A percentile compares a stretch with the other conserved stretches of the same genome.
Conservation (phyloP, 2,113 vertebrate genomes). For the Pogonocichla stellata region DNA sequence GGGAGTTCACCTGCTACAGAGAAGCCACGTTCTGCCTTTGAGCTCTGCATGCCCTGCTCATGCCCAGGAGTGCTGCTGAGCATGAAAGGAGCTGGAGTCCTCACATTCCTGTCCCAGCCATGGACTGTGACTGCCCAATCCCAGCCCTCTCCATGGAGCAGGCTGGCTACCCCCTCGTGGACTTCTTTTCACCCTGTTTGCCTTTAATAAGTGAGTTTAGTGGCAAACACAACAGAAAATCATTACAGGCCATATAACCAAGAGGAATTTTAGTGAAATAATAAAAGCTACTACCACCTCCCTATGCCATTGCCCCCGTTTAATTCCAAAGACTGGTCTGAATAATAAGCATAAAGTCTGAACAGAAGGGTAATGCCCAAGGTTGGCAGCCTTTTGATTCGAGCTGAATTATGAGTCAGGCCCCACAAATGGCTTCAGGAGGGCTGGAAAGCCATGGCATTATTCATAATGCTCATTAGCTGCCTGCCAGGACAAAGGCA, state of each 20-base stretch:
- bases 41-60: neutral
- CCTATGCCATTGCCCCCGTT: fast-evolving
- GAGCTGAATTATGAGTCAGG: neutral
- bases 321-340: neutral
- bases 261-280: neutral
- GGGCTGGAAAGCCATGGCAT: neutral
- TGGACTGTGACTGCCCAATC: neutral
- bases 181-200: neutral
- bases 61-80: neutral
- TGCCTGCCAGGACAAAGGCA: neutral
- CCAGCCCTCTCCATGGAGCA: neutral
- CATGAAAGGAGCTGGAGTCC: neutral
- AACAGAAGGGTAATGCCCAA: neutral
- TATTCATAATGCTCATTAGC: neutral
- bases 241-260: neutral
- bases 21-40: neutral
- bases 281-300: neutral
- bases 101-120: neutral
- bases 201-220: neutral
- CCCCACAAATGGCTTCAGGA: neutral
- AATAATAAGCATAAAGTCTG: neutral
- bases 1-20: neutral
- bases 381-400: neutral
- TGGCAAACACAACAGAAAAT: neutral
- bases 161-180: neutral